A percentile compares a stretch with the other conserved stretches of the same genome.
These are phyloP conservation scores for Corythornis vintsioides DNA, from an alignment of 2,113 vertebrate genomes.

Conservation along the genomic window DNA sequence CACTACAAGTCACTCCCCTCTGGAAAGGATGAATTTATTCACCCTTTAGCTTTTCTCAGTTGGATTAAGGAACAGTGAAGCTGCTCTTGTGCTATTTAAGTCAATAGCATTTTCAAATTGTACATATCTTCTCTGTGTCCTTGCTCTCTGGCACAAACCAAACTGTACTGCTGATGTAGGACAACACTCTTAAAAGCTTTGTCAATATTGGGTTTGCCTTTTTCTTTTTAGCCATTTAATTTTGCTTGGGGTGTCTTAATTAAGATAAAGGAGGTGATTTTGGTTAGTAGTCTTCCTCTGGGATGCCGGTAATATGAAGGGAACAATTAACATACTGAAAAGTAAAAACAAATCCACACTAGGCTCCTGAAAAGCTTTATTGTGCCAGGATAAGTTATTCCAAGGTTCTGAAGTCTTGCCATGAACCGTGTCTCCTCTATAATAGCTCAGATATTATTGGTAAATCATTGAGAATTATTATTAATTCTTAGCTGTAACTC, in stretches of 20 bases:
- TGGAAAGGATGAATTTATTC: not conserved
- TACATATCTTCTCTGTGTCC: not conserved
- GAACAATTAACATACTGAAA: not conserved
- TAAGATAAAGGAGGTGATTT: not conserved
- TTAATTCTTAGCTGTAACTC: not conserved
- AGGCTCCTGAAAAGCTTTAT: not conserved
- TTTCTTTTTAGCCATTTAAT: not conserved
- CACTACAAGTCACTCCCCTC: not conserved
- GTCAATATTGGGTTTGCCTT: too few relatives aligned
- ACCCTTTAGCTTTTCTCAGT: not conserved
- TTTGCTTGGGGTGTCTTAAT: not conserved
- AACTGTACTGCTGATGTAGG: fast-evolving
- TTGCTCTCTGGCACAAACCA: not conserved
- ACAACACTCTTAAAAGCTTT: not conserved
- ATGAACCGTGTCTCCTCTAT: not conserved
- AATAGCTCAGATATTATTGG: not conserved
- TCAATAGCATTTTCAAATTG: not conserved
- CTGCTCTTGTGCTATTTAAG: not conserved
- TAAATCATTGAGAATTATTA: not conserved
- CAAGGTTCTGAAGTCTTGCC: not conserved
- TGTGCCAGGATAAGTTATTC: not conserved
- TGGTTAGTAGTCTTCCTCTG: not conserved
- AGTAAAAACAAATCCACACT: not conserved
- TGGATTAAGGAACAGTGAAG: not conserved
- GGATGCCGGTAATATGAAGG: not conserved